Evolutionary conservation across 2,113 vertebrate genomes (phyloP).

Genomic region (Monopterus albus): DNA sequence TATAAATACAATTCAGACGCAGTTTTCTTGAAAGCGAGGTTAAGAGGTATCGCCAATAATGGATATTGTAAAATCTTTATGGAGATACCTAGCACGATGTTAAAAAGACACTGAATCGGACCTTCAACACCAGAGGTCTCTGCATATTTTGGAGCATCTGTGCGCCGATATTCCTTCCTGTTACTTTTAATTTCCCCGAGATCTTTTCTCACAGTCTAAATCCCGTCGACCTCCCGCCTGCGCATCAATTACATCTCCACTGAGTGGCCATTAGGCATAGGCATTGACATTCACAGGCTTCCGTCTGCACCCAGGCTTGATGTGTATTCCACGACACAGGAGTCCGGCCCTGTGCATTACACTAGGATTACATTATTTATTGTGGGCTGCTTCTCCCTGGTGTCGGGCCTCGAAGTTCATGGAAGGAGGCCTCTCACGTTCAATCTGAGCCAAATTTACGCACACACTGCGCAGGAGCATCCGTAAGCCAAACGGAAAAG

Average conservation of each 20-base stretch:
- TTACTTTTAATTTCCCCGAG: slow-evolving; percentile 38
- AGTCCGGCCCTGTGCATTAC: slow-evolving; percentile 39
- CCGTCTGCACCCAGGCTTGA: slow-evolving; percentile 76
- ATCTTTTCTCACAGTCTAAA: slow-evolving; percentile 67
- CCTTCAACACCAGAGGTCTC: no score
- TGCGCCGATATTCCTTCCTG: slow-evolving; percentile 30
- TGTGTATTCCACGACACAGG: slow-evolving; percentile 80
- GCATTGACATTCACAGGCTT: slow-evolving; percentile 81
- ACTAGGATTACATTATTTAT: slow-evolving; percentile 57
- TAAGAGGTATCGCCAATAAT: no score
- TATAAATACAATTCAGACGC: no score
- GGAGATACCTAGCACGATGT: no score
- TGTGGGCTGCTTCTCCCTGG: slow-evolving; percentile 26
- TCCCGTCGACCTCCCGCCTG: slow-evolving; percentile 79
- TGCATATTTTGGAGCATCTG: not conserved
- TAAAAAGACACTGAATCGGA: no score
- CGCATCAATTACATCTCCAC: slow-evolving; percentile 82
- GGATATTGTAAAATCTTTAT: no score
- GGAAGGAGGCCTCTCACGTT: not conserved
- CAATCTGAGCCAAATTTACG: not conserved
- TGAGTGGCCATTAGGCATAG: slow-evolving; percentile 77
- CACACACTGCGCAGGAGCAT: not conserved
- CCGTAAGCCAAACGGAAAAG: not conserved
- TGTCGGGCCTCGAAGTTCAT: not conserved
- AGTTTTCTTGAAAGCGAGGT: not conserved